Evolutionary conservation across 2,113 vertebrate species (phyloP), one percentile per base, ranked within the genome.

Genomic region (Notothenia rossii): DNA sequence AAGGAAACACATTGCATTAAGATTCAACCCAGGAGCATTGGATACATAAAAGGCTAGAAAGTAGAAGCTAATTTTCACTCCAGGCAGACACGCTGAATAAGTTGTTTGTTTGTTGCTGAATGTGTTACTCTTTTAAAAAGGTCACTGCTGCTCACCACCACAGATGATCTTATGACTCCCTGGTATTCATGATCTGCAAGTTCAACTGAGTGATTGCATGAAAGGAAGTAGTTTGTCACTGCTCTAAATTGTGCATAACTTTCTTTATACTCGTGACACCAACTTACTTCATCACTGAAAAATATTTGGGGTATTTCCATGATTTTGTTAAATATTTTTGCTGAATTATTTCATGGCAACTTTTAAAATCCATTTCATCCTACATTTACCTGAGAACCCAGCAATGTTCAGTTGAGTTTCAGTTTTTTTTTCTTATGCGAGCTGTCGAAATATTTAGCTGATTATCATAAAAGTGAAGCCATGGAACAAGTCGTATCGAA

Each of bases 141-240:
- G 49, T 4, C 22, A 40, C 1, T 22, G 49, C 36, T 54, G 36
- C 20, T 75, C 20, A 3, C 7, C 5, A 46, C 65, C 48, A 55
- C 20, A 29, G 11, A 55, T 13, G 13, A 55, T 87, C 85, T 72
- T 72, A 72, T 85, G 79, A 83, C 82, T 83, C 60, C 11, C 29
- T 85, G 82, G 14, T 80, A 60, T 64, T 71, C 61, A 69, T 72
- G 50, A 86, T 51, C 72, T 82, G 64, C 69, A 78, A 79, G n/a
- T 67, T 56, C 51, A 65, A 72, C 8, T 1, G 5, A 13, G 18
- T 48, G 40, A 5, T 20, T 68, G 51, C 59, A 2, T 64, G 0
- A 53, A 36, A 46, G 50, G 50, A 62, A 58, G 1, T 33, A 11
- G 15, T 4, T 59, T 15, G 18, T 53, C 49, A 45, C 17, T 55